These are phyloP conservation scores for Leucoma salicis DNA, from an alignment of 2,888 invertebrate species.

Conservation along the genomic window DNA sequence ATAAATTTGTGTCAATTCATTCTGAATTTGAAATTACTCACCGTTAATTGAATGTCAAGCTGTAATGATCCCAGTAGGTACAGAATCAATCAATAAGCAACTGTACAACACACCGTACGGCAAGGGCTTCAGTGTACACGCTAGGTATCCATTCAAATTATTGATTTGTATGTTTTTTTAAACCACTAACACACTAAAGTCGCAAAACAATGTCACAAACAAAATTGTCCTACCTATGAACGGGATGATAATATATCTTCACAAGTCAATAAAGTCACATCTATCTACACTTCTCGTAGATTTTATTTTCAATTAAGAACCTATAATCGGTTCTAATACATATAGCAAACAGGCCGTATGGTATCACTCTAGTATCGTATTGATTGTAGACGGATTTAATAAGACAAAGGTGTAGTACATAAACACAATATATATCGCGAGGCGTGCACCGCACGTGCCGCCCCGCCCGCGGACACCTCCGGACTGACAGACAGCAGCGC, in stretches of 20 bases:
- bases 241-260: slow-evolving; percentile 68
- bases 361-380: slow-evolving; percentile 61
- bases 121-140: slow-evolving; percentile 54
- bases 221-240: slow-evolving; percentile 57
- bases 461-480: slow-evolving; percentile 78
- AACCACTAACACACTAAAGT: slow-evolving; percentile 65
- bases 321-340: slow-evolving; percentile 44
- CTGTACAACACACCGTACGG: slow-evolving; percentile 63
- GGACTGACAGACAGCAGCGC: slow-evolving; percentile 51
- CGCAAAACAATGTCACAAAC: slow-evolving; percentile 63
- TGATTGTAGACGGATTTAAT: slow-evolving; percentile 69
- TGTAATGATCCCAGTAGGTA: slow-evolving; percentile 49
- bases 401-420: slow-evolving; percentile 69
- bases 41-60: slow-evolving; percentile 56
- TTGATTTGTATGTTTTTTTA: slow-evolving; percentile 73
- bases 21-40: slow-evolving; percentile 40
- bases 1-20: not conserved
- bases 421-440: slow-evolving; percentile 75
- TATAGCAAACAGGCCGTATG: slow-evolving; percentile 53
- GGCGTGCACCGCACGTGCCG: slow-evolving; percentile 79
- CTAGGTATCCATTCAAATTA: slow-evolving; percentile 64
- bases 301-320: slow-evolving; percentile 45
- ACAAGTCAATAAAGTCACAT: slow-evolving; percentile 74
- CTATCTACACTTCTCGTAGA: slow-evolving; percentile 44
- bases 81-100: slow-evolving; percentile 75